A percentile compares a stretch with the other conserved stretches of the same genome.
phyloP scores from a whole-genome alignment of 2,888 invertebrate genomes.

The Xanthia icteritia region DNA sequence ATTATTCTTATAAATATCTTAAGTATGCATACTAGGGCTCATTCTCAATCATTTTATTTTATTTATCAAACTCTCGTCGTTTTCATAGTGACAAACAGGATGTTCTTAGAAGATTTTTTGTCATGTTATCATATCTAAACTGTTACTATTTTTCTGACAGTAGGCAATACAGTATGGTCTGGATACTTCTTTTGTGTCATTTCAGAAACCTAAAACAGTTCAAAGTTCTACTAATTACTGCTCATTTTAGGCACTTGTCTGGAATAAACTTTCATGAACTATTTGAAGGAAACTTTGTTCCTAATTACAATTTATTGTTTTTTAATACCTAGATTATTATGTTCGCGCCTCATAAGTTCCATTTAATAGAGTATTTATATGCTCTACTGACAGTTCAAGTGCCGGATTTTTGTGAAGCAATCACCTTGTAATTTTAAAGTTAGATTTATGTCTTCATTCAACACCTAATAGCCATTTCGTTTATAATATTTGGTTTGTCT shows the following conservation, averaged over 20 bases:
- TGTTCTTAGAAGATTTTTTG: neutral
- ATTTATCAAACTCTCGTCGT: neutral
- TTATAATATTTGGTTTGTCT: neutral
- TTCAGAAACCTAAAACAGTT: neutral
- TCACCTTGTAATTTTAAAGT: constrained; percentile 13
- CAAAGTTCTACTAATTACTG: neutral
- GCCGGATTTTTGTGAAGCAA: constrained; percentile 14
- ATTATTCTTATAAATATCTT: no score
- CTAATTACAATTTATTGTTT: constrained; percentile 15
- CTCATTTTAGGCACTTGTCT: neutral
- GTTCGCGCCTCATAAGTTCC: constrained; percentile 42
- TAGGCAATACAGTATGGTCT: neutral
- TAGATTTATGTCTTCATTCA: constrained; percentile 24
- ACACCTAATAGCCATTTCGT: neutral
- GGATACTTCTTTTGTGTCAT: neutral
- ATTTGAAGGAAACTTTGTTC: constrained; percentile 5
- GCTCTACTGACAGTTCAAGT: constrained; percentile 30
- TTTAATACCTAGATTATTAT: constrained; percentile 35
- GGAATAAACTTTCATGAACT: constrained; percentile 7
- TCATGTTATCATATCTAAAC: neutral
- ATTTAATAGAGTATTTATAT: constrained; percentile 46
- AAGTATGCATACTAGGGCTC: neutral
- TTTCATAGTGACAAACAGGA: neutral
- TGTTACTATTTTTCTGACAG: neutral
- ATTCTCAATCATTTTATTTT: neutral